Base-by-base conservation (phyloP, 2,113 vertebrate species). In the Garra rufa region DNA sequence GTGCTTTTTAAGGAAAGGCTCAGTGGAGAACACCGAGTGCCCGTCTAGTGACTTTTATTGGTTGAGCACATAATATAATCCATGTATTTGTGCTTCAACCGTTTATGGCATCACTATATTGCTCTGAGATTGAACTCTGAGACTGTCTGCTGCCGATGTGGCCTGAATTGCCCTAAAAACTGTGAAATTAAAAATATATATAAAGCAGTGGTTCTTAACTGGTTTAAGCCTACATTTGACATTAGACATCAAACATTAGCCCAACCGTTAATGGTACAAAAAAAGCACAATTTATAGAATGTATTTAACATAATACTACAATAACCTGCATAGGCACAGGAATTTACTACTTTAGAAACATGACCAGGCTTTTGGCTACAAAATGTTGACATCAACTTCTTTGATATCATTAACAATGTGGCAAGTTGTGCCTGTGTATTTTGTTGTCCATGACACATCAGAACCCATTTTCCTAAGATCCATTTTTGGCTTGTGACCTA, bases 1-100 rank as follows among this genome's bases (percentile, higher is more conserved):
- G n/a, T 26, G 75, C 80, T 87, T 85, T 87, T 87, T 87, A 76
- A 83, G 70, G 87, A 85, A 85, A 26, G 59, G 67, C 70, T 88
- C 69, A 70, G 38, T 30, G 1, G 6, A 65, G 79, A 81, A 50
- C 11, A 13, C 28, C 21, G 59, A 34, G 61, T 3, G 21, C 24
- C 15, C 13, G 9, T 24, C 43, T 81, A 67, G 14, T n/a, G 61
- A 38, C 79, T 69, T 69, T 69, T 63, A 69, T 24, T 69, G 46
- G 28, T 1, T 24, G 44, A 70, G 26, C 26, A 14, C 79, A 70
- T 52, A 63, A 21, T 34, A n/a, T 70, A 52, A 80, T 38, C 17
- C 26, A 52, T 67, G 6, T 28, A 34, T n/a, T 74, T 11, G n/a
- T 74, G n/a, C 55, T 55, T 55, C 2, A 76, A 55, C 34, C 44